Evolutionary conservation across 2,797 vertebrate genomes (phyloP).

Genomic region (Pipistrellus pygmaeus): DNA sequence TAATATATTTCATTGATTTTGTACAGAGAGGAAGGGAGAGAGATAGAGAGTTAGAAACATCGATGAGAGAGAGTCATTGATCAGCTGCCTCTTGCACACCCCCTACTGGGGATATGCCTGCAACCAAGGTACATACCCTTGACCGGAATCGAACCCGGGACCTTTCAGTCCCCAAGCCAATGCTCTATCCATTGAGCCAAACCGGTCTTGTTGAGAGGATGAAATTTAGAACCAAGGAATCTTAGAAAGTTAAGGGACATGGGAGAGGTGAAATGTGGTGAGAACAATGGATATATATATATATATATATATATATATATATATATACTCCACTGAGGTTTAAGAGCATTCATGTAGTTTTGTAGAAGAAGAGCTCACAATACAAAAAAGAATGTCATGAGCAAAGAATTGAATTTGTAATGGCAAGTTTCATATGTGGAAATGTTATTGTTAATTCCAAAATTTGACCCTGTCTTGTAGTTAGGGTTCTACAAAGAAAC

Average conservation of each 20-base stretch:
- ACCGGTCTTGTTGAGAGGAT: too few relatives aligned
- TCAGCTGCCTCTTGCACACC: too few relatives aligned
- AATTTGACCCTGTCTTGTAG: neutral
- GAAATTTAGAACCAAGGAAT: neutral
- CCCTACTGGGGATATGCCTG: too few relatives aligned
- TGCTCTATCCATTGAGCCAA: too few relatives aligned
- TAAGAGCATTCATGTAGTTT: neutral
- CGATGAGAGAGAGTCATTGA: too few relatives aligned
- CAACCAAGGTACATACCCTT: too few relatives aligned
- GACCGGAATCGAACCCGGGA: too few relatives aligned
- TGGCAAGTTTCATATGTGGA: neutral
- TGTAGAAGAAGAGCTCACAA: neutral
- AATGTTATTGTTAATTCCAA: neutral
- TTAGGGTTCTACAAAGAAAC: neutral
- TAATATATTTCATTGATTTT: too few relatives aligned
- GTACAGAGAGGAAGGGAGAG: too few relatives aligned
- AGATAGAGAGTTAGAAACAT: too few relatives aligned
- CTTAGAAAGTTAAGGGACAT: neutral
- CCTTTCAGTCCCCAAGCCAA: too few relatives aligned
- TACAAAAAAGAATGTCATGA: neutral
- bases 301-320: neutral
- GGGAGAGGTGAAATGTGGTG: neutral
- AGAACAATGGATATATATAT: neutral
- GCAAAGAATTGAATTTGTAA: neutral
- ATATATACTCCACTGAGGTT: neutral